phyloP scores from a whole-genome alignment of 1,140 invertebrate genomes.

The Drosophila melanica region DNA sequence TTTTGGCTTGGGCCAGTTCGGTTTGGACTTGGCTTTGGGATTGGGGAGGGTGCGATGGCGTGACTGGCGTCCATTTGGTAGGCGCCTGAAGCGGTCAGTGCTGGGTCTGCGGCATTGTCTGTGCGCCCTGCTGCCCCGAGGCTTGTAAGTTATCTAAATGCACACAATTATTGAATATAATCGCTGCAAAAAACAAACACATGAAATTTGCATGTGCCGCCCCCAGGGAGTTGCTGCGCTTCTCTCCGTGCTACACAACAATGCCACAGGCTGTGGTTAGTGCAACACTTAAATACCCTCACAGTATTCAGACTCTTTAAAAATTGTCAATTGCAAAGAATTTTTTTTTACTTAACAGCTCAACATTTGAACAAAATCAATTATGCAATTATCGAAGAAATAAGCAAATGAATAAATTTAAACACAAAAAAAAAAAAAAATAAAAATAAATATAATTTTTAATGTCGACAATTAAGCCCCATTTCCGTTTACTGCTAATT shows the following conservation, averaged over 20 bases:
- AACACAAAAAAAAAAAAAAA: not conserved
- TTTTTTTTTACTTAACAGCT: not conserved
- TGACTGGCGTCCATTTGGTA: slow-evolving; percentile 72
- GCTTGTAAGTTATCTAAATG: slow-evolving; percentile 82
- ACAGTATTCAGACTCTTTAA: not conserved
- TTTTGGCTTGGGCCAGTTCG: not conserved
- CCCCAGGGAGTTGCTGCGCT: slow-evolving; percentile 66
- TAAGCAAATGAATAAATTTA: not conserved
- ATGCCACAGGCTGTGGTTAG: too few relatives aligned
- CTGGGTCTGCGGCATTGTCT: slow-evolving; percentile 24
- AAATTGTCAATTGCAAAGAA: not conserved
- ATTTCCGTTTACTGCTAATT: slow-evolving; percentile 60
- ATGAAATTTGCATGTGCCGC: slow-evolving; percentile 62
- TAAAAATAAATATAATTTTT: slow-evolving; percentile 3
- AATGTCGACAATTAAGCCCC: slow-evolving; percentile 61
- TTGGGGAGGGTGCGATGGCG: slow-evolving; percentile 63
- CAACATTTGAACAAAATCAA: slow-evolving; percentile 1
- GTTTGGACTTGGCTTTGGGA: not conserved
- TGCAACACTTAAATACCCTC: slow-evolving; percentile 10
- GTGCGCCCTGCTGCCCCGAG: slow-evolving; percentile 51
- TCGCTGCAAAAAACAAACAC: slow-evolving; percentile 72
- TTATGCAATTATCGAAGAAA: slow-evolving; percentile 21
- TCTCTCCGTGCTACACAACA: not conserved
- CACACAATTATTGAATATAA: slow-evolving; percentile 84
- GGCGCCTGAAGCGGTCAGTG: slow-evolving; percentile 55